Evolutionary conservation across 1,140 invertebrate species (phyloP).

Genomic region (Harpegnathos saltator): DNA sequence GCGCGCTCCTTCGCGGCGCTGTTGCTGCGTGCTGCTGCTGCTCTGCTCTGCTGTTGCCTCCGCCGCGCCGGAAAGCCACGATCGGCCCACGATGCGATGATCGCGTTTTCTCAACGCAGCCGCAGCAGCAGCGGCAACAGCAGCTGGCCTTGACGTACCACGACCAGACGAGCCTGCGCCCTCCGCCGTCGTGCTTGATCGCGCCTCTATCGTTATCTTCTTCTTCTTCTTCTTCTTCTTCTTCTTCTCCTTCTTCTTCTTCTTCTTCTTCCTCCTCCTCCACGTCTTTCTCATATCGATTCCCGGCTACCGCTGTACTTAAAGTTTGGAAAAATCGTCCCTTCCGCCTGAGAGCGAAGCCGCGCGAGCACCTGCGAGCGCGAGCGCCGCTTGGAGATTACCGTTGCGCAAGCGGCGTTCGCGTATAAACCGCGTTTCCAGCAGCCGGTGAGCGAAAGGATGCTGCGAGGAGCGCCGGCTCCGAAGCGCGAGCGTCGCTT

Average conservation of each 20-base stretch:
- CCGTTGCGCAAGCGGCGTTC: slow-evolving; percentile 11
- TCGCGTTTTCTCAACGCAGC: slow-evolving; percentile 48
- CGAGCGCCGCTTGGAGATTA: not conserved
- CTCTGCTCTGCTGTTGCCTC: not conserved
- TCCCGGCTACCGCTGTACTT: slow-evolving; percentile 29
- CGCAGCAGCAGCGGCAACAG: not conserved
- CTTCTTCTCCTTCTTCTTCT: not conserved
- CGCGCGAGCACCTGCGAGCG: slow-evolving; percentile 34
- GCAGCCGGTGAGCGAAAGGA: not conserved
- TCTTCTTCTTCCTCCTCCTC: not conserved
- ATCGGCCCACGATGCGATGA: slow-evolving; percentile 24
- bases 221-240: not conserved
- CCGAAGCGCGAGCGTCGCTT: too few species aligned
- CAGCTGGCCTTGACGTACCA: slow-evolving; percentile 35
- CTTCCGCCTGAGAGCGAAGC: not conserved
- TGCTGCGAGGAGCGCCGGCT: not conserved
- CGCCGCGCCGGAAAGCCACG: not conserved
- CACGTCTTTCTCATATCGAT: slow-evolving; percentile 11
- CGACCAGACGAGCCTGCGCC: not conserved
- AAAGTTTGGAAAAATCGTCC: slow-evolving; percentile 27
- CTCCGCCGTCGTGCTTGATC: slow-evolving; percentile 8
- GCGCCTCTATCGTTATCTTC: slow-evolving; percentile 43
- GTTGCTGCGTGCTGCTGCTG: slow-evolving; percentile 32
- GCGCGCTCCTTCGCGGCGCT: too few species aligned
- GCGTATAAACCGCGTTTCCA: not conserved